Base-by-base conservation (phyloP, 2,888 invertebrate species). In the Eristalis pertinax region DNA sequence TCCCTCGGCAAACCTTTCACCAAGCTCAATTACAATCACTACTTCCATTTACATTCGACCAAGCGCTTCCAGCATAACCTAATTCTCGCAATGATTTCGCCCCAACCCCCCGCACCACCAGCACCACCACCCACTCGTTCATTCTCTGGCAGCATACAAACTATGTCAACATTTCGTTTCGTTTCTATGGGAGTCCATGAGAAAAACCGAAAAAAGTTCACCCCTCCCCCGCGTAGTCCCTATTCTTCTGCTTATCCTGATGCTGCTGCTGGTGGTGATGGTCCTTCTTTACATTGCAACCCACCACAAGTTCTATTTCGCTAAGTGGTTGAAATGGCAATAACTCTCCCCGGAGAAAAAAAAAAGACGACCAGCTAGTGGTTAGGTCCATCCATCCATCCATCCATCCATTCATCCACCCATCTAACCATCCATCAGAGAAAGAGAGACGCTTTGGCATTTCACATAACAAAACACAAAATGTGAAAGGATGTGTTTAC, bases 301-400 rank as follows among this genome's bases (percentile, higher is more conserved):
- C 38, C 50, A 43, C 43, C 43, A 50, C 50, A 50, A 50, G 50
- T 50, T 50, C 50, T 50, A 50, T 50, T 50, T 50, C 24, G 43
- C 29, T 74, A 81, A 75, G 69, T 81, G 69, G 63, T 75, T 62
- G 64, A 63, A 81, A 81, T 58, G 56, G 74, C 74, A 75, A 81
- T 68, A 74, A 68, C 62, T 74, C 73, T 32, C 32, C 32, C 32
- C 32, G 32, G 32, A 74, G 50, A 68, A 62, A 80, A n/a, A 72
- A 72, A 64, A 19, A n/a, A 50, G 50, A 8, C 50, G 50, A 8
- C 50, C 19, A 50, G 50, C 50, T 50, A 19, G 50, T 50, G 50
- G 50, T 50, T 50, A 50, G 50, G 50, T 19, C 50, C 19, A 50
- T 50, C 50, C 50, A 50, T 50, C 50, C 43, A 43, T 43, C 5